phyloP scores from a whole-genome alignment of 2,888 invertebrate species.

The Megastigmus dorsalis region DNA sequence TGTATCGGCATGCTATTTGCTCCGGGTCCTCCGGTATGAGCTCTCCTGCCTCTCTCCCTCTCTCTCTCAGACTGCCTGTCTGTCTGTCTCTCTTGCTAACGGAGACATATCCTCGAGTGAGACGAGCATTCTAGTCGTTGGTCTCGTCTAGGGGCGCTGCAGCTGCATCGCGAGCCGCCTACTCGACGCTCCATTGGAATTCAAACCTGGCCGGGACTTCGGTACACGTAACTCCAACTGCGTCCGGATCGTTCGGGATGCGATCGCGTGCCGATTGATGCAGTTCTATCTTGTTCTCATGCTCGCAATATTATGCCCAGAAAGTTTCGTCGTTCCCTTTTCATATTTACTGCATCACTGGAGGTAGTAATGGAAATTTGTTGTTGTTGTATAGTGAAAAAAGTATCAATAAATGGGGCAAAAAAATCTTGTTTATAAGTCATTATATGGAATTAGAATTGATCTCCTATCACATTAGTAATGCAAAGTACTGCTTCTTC shows the following conservation, averaged over 20 bases:
- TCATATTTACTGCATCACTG: too few relatives aligned
- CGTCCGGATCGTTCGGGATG: background rate
- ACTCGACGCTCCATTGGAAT: constrained; percentile 18
- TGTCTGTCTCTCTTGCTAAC: too few relatives aligned
- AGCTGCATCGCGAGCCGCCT: background rate
- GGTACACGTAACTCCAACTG: background rate
- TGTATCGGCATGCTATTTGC: background rate
- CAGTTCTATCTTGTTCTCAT: background rate
- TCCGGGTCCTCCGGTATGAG: constrained; percentile 15
- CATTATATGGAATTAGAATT: too few relatives aligned
- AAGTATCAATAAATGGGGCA: too few relatives aligned
- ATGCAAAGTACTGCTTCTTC: too few relatives aligned
- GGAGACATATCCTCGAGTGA: background rate
- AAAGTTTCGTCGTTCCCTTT: background rate
- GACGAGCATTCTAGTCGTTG: constrained; percentile 4
- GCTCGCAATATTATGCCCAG: background rate
- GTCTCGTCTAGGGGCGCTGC: too few relatives aligned
- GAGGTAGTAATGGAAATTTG: too few relatives aligned
- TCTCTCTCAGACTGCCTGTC: too few relatives aligned
- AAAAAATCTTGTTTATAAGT: too few relatives aligned
- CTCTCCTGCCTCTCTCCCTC: background rate
- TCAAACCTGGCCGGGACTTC: background rate
- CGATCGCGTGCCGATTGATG: background rate
- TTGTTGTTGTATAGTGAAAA: too few relatives aligned
- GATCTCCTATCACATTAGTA: too few relatives aligned